Evolutionary conservation across 1,140 invertebrate species (phyloP), one percentile per base, ranked within the genome.

Genomic region (Ceratina australensis): DNA sequence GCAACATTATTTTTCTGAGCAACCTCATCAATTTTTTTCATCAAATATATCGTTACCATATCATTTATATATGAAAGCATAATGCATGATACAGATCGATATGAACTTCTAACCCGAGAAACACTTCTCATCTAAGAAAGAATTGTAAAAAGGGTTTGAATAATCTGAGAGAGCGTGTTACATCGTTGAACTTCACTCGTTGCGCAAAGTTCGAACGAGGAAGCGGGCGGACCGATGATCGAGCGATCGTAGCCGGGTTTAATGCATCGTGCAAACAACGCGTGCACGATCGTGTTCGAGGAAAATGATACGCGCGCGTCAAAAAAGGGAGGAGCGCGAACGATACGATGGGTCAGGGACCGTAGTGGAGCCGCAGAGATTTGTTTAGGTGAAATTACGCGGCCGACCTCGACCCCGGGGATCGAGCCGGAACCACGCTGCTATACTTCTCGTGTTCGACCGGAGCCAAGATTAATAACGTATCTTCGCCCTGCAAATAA

Each of bases 341-440:
- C n/a, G n/a, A n/a, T n/a, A n/a, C 42, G 49, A 49, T 10, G 13
- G 26, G 68, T 42, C 2, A 66, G 68, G n/a, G n/a, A 10, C 33
- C 33, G 33, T n/a, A n/a, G 65, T 54, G 50, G 74, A 67, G 64
- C 65, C 24, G 47, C 76, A 47, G 54, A 72, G 79, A 72, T 86
- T 80, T 83, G 78, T 88, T 87, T 86, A 86, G 71, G 49, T 80
- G 57, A 75, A 83, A 84, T 82, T 83, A 78, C 82, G 67, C 69
- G 60, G 65, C 54, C 57, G 78, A 83, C 76, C 79, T 77, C 49
- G 56, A 56, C 47, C 28, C 42, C 52, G 33, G 60, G 60, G 80
- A 73, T 86, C 82, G 63, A 87, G 73, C 74, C 80, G 84, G 85
- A 88, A 87, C 54, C 66, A 50, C 54, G 47, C 12, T 69, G 74